phyloP scores from a whole-genome alignment of 2,797 vertebrate species.

The Peromyscus attwateri region DNA sequence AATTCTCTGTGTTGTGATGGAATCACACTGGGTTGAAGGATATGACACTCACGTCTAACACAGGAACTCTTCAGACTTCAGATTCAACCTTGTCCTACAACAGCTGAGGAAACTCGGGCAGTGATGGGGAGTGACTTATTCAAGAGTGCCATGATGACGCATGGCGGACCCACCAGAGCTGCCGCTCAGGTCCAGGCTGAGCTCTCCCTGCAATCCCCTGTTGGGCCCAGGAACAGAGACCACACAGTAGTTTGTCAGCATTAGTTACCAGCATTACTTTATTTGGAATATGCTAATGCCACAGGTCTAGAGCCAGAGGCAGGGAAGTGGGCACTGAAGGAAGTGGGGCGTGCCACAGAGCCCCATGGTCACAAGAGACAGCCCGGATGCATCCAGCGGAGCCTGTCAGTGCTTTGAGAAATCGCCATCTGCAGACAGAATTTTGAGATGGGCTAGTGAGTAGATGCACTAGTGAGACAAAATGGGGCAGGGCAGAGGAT shows the following conservation, averaged over 20 bases:
- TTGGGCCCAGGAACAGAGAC: slow-evolving; percentile 1
- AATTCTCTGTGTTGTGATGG: not conserved
- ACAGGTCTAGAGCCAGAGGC: no score
- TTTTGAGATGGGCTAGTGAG: not conserved
- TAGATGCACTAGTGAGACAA: not conserved
- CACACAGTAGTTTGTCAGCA: not conserved
- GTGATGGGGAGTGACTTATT: not conserved
- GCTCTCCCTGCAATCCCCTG: not conserved
- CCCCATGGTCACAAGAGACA: fast-evolving
- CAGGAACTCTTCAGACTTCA: not conserved
- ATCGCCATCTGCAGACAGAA: slow-evolving; percentile 67
- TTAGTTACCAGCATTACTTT: slow-evolving; percentile 41
- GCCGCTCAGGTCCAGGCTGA: not conserved
- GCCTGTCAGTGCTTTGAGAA: slow-evolving; percentile 72
- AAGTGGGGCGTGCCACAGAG: not conserved
- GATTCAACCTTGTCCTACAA: not conserved
- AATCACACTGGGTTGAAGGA: not conserved
- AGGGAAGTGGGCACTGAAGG: not conserved
- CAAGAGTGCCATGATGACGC: not conserved
- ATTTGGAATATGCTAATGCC: slow-evolving; percentile 33
- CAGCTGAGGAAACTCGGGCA: not conserved
- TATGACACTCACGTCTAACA: not conserved
- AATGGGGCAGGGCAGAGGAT: not conserved
- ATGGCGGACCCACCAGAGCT: no score
- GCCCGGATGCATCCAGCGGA: fast-evolving